These are phyloP conservation scores for Dinothrombium tinctorium DNA, from an alignment of 1,140 invertebrate species.

Conservation along the genomic window DNA sequence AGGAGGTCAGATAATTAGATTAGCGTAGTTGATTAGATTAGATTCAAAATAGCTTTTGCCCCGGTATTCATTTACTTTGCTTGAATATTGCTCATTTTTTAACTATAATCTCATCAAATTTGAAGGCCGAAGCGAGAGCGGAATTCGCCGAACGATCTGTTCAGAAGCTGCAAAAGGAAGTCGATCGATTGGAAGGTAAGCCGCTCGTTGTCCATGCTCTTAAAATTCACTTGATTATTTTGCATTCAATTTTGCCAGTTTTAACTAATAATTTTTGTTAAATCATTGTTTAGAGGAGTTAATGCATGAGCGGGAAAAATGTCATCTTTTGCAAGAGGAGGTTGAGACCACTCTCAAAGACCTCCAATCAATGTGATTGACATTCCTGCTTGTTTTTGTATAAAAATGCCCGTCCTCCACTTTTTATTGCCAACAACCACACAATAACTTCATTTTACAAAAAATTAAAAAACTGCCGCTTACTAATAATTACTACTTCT, in stretches of 20 bases:
- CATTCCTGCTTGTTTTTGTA: too few relatives aligned
- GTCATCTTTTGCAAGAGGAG: conserved; percentile 85
- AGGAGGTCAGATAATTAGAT: conserved; percentile 23
- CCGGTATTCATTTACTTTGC: too few relatives aligned
- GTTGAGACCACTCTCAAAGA: conserved; percentile 97
- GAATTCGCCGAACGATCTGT: conserved; percentile 98
- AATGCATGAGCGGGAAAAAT: conserved; percentile 76
- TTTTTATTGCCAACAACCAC: too few relatives aligned
- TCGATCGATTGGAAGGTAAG: conserved; percentile 99
- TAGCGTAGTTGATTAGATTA: not conserved
- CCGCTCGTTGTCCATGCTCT: too few relatives aligned
- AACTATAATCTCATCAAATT: not conserved
- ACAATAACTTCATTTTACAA: too few relatives aligned
- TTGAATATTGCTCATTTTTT: not conserved
- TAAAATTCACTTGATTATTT: too few relatives aligned
- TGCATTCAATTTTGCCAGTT: not conserved
- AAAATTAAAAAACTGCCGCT: not conserved
- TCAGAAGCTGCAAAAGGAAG: conserved; percentile 44
- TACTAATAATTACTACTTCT: not conserved
- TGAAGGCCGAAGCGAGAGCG: conserved; percentile 99
- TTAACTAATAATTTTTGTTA: not conserved
- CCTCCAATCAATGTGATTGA: conserved; percentile 93
- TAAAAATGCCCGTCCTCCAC: too few relatives aligned
- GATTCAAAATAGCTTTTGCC: too few relatives aligned
- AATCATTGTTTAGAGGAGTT: conserved; percentile 98